Conservation (phyloP, 1,140 invertebrate genomes). For the Uloborus diversus region DNA sequence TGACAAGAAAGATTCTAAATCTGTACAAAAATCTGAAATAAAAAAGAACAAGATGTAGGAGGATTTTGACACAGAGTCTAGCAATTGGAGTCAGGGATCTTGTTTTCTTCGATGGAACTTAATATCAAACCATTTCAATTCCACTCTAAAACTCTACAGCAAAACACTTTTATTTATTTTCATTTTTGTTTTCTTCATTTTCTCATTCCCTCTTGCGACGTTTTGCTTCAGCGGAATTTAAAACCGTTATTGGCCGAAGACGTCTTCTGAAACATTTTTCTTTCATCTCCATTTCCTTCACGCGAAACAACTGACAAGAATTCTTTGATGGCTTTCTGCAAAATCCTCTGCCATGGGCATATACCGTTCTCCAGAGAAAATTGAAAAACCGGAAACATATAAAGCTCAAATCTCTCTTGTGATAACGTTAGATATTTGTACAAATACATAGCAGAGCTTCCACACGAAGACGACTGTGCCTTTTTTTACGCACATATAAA, state of each 20-base stretch:
- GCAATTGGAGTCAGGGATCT: conserved; percentile 14
- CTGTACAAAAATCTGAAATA: neutral
- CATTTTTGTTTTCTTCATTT: neutral
- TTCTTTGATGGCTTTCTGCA: neutral
- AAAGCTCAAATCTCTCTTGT: neutral
- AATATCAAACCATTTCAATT: conserved; percentile 46
- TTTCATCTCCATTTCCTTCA: conserved; percentile 11
- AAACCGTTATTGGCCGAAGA: conserved; percentile 40
- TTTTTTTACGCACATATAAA: no score
- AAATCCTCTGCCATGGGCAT: neutral
- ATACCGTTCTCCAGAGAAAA: conserved; percentile 10
- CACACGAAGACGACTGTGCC: no score
- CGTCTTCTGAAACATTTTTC: conserved; percentile 28
- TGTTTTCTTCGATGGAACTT: conserved; percentile 42
- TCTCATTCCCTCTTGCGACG: neutral
- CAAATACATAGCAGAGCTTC: no score
- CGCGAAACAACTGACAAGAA: conserved; percentile 3
- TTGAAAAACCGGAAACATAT: neutral
- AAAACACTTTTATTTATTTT: neutral
- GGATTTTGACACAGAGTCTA: conserved; percentile 8
- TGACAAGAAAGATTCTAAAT: conserved; percentile 13
- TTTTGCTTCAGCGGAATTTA: conserved; percentile 3
- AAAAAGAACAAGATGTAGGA: neutral
- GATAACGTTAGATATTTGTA: no score
- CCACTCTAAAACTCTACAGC: conserved; percentile 6